Evolutionary conservation across 1,140 invertebrate genomes (phyloP).

Genomic region (Heliconius himera): DNA sequence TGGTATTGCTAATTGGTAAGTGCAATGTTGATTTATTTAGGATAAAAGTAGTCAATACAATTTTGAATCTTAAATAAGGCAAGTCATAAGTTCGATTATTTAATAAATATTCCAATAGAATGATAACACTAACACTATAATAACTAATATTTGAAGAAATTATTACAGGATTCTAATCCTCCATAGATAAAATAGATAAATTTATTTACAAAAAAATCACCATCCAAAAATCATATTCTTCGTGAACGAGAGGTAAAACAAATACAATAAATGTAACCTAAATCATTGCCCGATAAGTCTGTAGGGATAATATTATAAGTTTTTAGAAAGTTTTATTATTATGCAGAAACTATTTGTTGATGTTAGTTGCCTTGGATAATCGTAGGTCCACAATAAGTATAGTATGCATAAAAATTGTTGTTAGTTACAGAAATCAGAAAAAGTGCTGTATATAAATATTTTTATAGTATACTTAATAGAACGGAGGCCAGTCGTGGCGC

Average conservation of each 20-base stretch:
- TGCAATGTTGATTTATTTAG: not conserved
- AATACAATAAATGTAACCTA: not conserved
- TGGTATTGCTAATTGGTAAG: not conserved
- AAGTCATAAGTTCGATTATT: not conserved
- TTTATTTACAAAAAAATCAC: too few species aligned
- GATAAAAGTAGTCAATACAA: not conserved
- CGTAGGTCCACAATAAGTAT: not conserved
- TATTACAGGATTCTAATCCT: too few species aligned
- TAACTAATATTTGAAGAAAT: too few species aligned
- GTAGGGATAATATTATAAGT: not conserved
- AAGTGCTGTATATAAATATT: not conserved
- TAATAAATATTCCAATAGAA: not conserved
- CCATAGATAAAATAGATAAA: too few species aligned
- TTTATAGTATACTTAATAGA: not conserved
- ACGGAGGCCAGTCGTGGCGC: too few species aligned
- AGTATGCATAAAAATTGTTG: not conserved
- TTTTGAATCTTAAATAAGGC: not conserved
- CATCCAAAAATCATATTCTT: too few species aligned
- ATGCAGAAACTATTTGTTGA: not conserved
- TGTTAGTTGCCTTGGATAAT: not conserved
- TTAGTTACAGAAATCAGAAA: not conserved
- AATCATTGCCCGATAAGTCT: not conserved
- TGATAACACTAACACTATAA: not conserved
- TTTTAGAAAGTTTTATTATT: constrained; percentile 1
- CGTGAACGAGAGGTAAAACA: too few species aligned